phyloP scores from a whole-genome alignment of 2,113 vertebrate species.

The Corythoichthys haematopterus region DNA sequence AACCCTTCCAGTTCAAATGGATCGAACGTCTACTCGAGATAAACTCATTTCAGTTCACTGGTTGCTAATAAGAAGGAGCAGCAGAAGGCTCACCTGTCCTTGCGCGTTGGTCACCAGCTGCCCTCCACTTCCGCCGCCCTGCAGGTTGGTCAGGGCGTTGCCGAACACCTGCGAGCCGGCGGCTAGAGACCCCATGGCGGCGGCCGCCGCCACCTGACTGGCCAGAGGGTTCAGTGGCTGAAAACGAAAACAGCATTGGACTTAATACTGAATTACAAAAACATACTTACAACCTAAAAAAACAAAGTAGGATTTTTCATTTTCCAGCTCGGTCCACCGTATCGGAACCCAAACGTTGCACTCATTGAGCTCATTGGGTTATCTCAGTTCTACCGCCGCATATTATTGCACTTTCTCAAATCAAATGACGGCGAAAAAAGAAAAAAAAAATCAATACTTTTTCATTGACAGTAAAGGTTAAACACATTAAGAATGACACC shows the following conservation, averaged over 20 bases:
- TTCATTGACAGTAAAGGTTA: slow-evolving; percentile 85
- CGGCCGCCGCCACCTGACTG: slow-evolving; percentile 88
- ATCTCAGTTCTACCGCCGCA: slow-evolving; percentile 68
- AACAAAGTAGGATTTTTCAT: too few relatives aligned
- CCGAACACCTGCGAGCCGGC: slow-evolving; percentile 93
- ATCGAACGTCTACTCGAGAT: too few relatives aligned
- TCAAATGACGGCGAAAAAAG: slow-evolving; percentile 77
- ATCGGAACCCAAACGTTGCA: slow-evolving; percentile 26
- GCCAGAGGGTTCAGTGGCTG: slow-evolving; percentile 91
- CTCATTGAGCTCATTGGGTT: slow-evolving; percentile 64
- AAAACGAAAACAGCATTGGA: neutral
- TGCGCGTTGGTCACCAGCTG: slow-evolving; percentile 99
- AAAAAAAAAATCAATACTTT: slow-evolving; percentile 79
- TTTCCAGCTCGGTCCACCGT: too few relatives aligned
- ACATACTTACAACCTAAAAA: too few relatives aligned
- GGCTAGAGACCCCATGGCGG: slow-evolving; percentile 91
- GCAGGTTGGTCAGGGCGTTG: slow-evolving; percentile 89
- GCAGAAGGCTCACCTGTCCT: slow-evolving; percentile 88
- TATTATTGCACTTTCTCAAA: slow-evolving; percentile 81
- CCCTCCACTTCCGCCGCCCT: slow-evolving; percentile 82
- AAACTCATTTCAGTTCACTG: too few relatives aligned
- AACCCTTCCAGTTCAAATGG: too few relatives aligned
- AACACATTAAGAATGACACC: slow-evolving; percentile 83
- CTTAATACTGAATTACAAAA: too few relatives aligned
- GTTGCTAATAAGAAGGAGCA: slow-evolving; percentile 29